Evolutionary conservation across 2,113 vertebrate genomes (phyloP).

Genomic region (Gymnogyps californianus): DNA sequence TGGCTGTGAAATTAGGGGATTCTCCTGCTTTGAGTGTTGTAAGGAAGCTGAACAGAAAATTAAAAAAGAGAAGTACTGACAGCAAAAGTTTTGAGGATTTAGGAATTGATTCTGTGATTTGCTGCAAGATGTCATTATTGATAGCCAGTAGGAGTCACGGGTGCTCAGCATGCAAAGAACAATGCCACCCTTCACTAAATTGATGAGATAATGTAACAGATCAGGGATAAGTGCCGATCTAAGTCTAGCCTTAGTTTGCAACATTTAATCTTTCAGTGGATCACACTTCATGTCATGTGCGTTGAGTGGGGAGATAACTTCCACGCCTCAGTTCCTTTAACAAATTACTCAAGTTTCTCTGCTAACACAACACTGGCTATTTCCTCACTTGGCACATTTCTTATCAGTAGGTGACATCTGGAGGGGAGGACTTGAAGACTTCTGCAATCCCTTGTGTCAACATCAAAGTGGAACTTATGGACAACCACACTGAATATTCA

Average conservation of each 20-base stretch:
- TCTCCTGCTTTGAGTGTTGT: not conserved
- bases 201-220: not conserved
- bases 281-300: not conserved
- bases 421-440: not conserved
- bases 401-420: not conserved
- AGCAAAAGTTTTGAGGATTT: not conserved
- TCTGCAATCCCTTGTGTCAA: not conserved
- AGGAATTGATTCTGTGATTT: not conserved
- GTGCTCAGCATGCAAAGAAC: not conserved
- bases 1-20: not conserved
- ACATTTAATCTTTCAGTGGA: not conserved
- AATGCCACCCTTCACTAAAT: not conserved
- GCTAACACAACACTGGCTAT: not conserved
- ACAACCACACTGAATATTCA: not conserved
- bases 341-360: not conserved
- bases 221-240: not conserved
- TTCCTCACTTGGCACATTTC: not conserved
- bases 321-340: fast-evolving
- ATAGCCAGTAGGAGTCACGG: not conserved
- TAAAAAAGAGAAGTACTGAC: not conserved
- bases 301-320: not conserved
- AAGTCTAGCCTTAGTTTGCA: not conserved
- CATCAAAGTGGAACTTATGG: not conserved
- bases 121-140: not conserved
- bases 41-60: constrained; percentile 11